phyloP scores from a whole-genome alignment of 2,113 vertebrate genomes.

The Engraulis encrasicolus region DNA sequence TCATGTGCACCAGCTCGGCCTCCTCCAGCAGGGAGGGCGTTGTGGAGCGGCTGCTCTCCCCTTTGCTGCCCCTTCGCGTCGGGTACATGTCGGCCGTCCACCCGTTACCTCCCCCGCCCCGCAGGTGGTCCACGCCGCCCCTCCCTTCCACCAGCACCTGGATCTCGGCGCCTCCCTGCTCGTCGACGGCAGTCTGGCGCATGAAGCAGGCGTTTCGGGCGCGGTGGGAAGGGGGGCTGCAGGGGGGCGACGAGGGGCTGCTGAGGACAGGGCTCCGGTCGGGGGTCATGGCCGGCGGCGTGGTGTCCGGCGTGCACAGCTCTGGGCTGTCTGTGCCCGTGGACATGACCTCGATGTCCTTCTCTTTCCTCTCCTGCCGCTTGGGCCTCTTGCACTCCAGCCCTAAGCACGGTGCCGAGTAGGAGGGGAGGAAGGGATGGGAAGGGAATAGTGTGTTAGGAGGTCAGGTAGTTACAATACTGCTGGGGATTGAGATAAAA shows the following conservation, averaged over 20 bases:
- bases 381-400: slow-evolving; percentile 91
- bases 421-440: no score
- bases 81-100: slow-evolving; percentile 85
- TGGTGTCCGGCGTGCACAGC: slow-evolving; percentile 94
- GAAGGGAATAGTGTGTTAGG: slow-evolving; percentile 10
- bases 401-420: slow-evolving; percentile 73
- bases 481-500: slow-evolving; percentile 12
- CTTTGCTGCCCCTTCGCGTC: slow-evolving; percentile 72
- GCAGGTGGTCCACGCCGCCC: slow-evolving; percentile 68
- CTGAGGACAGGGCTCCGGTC: slow-evolving; percentile 91
- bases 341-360: slow-evolving; percentile 90
- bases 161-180: slow-evolving; percentile 88
- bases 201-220: slow-evolving; percentile 89
- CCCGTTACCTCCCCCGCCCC: slow-evolving; percentile 77
- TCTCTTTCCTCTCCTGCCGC: slow-evolving; percentile 85
- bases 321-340: slow-evolving; percentile 93
- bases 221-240: slow-evolving; percentile 76
- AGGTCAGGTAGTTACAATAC: slow-evolving; percentile 19
- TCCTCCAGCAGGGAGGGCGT: slow-evolving; percentile 81
- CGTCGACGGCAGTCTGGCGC: slow-evolving; percentile 87
- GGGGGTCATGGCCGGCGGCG: slow-evolving; percentile 88
- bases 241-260: slow-evolving; percentile 83
- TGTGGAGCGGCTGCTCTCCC: slow-evolving; percentile 76
- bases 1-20: slow-evolving; percentile 78
- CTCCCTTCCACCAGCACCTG: slow-evolving; percentile 93